Evolutionary conservation across 2,888 invertebrate species (phyloP).

Genomic region (Amorpha juglandis): DNA sequence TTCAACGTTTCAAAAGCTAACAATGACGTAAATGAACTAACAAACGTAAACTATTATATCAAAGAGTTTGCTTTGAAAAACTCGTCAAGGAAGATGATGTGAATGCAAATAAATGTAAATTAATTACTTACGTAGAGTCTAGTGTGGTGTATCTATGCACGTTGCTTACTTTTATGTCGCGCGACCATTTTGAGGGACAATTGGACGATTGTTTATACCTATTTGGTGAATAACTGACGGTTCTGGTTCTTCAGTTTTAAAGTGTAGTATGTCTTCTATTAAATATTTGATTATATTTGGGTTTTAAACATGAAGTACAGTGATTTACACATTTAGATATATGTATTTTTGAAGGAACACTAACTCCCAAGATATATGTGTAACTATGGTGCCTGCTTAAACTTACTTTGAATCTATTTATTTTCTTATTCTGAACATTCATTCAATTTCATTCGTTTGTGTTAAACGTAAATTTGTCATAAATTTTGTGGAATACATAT

Average conservation of each 20-base stretch:
- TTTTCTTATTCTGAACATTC: no score
- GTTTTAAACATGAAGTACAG: no score
- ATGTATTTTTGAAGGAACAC: no score
- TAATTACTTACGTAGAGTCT: constrained; percentile 17
- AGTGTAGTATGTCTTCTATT: not conserved
- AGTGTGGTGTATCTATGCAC: constrained; percentile 11
- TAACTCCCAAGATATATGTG: no score
- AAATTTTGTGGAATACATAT: no score
- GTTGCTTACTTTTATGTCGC: constrained; percentile 28
- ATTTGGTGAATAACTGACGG: constrained; percentile 23
- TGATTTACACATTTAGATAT: no score
- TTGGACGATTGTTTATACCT: constrained; percentile 33
- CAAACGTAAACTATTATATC: constrained; percentile 19
- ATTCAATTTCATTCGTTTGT: no score
- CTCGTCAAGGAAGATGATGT: constrained; percentile 28
- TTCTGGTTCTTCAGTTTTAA: not conserved
- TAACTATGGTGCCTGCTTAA: no score
- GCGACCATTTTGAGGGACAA: constrained; percentile 33
- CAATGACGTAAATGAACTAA: constrained; percentile 9
- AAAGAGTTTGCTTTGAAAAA: constrained; percentile 18
- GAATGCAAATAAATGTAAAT: constrained; percentile 36
- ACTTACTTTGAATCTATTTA: no score
- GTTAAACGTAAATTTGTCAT: no score
- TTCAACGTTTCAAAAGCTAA: not conserved
- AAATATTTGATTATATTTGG: no score